Base-by-base conservation (phyloP, 2,888 invertebrate genomes). In the Lycophotia porphyrea region DNA sequence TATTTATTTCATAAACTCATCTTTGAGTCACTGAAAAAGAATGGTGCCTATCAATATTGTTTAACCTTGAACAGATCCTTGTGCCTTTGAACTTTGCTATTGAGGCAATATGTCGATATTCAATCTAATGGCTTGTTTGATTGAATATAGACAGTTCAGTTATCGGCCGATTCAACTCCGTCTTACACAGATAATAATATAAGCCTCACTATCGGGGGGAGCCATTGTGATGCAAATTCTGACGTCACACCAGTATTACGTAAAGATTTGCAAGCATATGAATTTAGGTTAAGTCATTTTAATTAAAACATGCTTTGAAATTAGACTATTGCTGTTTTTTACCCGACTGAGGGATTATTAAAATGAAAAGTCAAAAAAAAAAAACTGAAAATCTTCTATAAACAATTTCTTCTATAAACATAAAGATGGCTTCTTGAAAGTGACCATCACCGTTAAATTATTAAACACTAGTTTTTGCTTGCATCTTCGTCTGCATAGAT, bases 171-270 rank as follows among this genome's bases (percentile, higher is more conserved):
- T 63, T 47, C 78, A 63, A 47, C 39, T 15, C 18, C 36, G 44
- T 31, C 63, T 77, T 31, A 63, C 13, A 42, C 18, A 52, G 5
- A 66, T 60, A 27, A 21, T 31, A 52, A 1, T 13, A 34, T 39
- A 49, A 24, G 39, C 21, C n/a, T 7, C 7, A 58, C 13, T 36
- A 15, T 61, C 9, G 13, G 24, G 7, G 9, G 42, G 8, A 11
- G 18, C 47, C n/a, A 42, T 76, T 76, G 76, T 61, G 24, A 76
- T 76, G 49, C 42, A n/a, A 74, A 60, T 13, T 49, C 18, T 72
- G 67, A 66, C 42, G 52, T 44, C 42, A 67, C 15, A n/a, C 8
- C 13, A n/a, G 13, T 67, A 31, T 18, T 18, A 42, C 1, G 7
- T n/a, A 42, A 11, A 21, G 5, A 24, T 58, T 24, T 31, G 21